Base-by-base conservation (phyloP, 1,140 invertebrate genomes). In the Hyposmocoma kahamanoa region DNA sequence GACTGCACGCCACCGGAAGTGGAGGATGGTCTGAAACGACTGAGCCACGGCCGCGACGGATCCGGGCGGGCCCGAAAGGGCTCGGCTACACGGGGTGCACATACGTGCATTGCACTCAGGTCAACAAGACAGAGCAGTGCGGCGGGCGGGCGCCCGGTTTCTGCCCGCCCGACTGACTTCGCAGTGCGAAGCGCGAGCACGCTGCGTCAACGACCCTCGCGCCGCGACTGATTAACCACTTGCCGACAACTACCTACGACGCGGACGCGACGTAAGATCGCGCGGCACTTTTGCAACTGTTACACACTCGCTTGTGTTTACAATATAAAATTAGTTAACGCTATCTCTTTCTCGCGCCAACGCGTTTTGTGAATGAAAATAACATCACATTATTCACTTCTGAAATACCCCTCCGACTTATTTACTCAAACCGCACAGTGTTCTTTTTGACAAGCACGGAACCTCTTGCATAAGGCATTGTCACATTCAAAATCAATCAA, bases 101-200 rank as follows among this genome's bases (percentile, higher is more conserved):
- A 50, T 1, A 6, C 13, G 32, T 60, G 67, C 59, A 66, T 41
- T 36, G 32, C 61, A 50, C 47, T 49, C 52, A 38, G 50, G 56
- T 30, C 30, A 26, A 32, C 50, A 50, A 41, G 53, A 41, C 32
- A n/a, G n/a, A n/a, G n/a, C n/a, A n/a, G n/a, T n/a, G n/a, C n/a
- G 38, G 52, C 59, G 63, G 57, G 67, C 57, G 67, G 60, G 62
- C 49, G 56, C 56, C 51, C 59, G 59, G 62, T 49, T 47, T 41
- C 43, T 54, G 60, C 63, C 62, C 71, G 59, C 59, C 64, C 53
- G 61, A 63, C 64, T 67, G 55, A 50, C 46, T 49, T 28, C 36
- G 42, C 22, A 26, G 18, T 28, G 50, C n/a, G n/a, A n/a, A n/a
- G 10, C 32, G 2, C 11, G 13, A 36, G 10, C 32, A 13, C 13